Evolutionary conservation across 2,888 invertebrate genomes (phyloP), one percentile per base, ranked within the genome.

Genomic region (Petrophora chlorosata): DNA sequence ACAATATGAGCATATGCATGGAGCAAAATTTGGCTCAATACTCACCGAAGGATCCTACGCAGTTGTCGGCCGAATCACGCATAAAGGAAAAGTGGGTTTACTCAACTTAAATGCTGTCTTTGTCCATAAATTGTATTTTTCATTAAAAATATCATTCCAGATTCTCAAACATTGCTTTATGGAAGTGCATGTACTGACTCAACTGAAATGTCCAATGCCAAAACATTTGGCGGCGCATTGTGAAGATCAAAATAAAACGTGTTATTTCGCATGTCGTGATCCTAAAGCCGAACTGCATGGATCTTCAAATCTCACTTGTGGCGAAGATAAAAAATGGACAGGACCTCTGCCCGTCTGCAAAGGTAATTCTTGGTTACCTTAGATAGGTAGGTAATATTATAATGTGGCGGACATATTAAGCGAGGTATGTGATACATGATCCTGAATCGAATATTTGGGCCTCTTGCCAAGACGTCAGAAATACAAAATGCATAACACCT

Each of bases 91-190:
- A 54, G 89, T 89, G 43, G 76, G 77, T 70, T 54, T 49, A 54
- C 36, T 34, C 34, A 51, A 22, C 13, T 13, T 16, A 19, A 19
- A 19, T 19, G 2, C 13, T n/a, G 19, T 47, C 13, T 39, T 35
- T 16, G 3, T 33, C 33, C 38, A 55, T 54, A 26, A 38, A 35
- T 46, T 8, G 22, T 45, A 53, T 61, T 35, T 46, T 35, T 56
- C 56, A 61, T 49, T 42, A 15, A 34, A 46, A 56, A 46, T 46
- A 22, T 38, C 62, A 16, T 80, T 81, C 29, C 75, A 90, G 86
- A 72, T 75, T 45, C 64, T 88, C 2, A 82, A 82, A 59, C 67
- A 79, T 38, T 91, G 91, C 62, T 85, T 87, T 66, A 82, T 85
- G 70, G 80, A 83, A 61, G 73, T 89, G 39, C 78, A 87, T 61